phyloP scores from a whole-genome alignment of 2,797 vertebrate genomes.

The Lithobates pipiens region DNA sequence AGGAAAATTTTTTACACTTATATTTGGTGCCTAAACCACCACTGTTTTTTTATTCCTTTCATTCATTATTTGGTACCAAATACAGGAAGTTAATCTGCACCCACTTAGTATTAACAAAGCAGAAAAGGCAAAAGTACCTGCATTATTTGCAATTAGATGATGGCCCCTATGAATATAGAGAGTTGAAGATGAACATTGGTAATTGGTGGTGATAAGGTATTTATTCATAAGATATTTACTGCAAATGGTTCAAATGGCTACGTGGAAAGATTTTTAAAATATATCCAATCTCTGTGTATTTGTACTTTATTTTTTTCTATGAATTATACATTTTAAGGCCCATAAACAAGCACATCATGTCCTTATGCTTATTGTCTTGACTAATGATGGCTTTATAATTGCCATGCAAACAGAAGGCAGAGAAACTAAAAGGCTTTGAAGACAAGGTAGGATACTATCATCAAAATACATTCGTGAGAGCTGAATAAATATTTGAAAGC shows the following conservation, averaged over 20 bases:
- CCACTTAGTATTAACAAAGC: background rate
- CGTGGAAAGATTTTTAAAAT: background rate
- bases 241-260: background rate
- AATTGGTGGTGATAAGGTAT: background rate
- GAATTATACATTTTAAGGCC: constrained; percentile 18
- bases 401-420: constrained; percentile 27
- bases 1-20: too few species aligned
- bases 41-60: background rate
- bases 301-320: background rate
- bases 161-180: background rate
- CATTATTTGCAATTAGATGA: background rate
- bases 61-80: background rate
- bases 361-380: constrained; percentile 45
- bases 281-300: background rate
- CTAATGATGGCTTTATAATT: constrained; percentile 36
- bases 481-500: constrained; percentile 40
- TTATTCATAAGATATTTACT: background rate
- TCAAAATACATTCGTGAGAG: constrained; percentile 32
- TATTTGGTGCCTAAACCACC: too few species aligned
- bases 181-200: background rate
- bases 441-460: constrained; percentile 29
- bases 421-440: constrained; percentile 32
- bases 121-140: background rate
- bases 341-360: constrained; percentile 35
- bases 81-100: background rate